Conservation (phyloP, 2,888 invertebrate species). For the Artemia sinica region DNA sequence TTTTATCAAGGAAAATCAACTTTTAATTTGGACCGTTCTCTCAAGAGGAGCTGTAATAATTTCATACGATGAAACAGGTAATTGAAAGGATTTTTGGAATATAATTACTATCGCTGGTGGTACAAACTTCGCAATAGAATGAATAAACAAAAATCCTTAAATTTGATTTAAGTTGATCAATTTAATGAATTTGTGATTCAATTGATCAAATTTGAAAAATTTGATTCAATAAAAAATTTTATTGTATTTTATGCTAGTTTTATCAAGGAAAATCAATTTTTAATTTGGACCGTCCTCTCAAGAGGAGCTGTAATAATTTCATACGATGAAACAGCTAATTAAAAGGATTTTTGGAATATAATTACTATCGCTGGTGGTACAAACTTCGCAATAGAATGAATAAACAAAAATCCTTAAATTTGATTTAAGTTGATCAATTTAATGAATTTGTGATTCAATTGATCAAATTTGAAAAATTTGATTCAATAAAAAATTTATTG, state of each 20-base stretch:
- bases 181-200: too few species aligned
- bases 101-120: neutral
- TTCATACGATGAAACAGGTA: neutral
- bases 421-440: too few species aligned
- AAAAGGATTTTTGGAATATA: neutral
- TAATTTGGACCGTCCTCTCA: neutral
- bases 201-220: slow-evolving; percentile 14
- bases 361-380: neutral
- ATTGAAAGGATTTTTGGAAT: slow-evolving; percentile 4
- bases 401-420: slow-evolving; percentile 30
- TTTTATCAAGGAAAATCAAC: neutral
- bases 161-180: too few species aligned
- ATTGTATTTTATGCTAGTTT: too few species aligned
- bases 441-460: too few species aligned
- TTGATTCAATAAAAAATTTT: neutral
- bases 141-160: slow-evolving; percentile 29
- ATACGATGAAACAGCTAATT: slow-evolving; percentile 9
- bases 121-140: neutral
- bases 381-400: neutral
- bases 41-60: neutral
- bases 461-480: too few species aligned
- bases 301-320: neutral
- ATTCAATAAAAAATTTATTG: too few species aligned
- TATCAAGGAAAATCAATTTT: too few species aligned
- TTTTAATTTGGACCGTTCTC: neutral